These are phyloP conservation scores for Gonioctena quinquepunctata DNA, from an alignment of 1,140 invertebrate species.

Conservation along the genomic window DNA sequence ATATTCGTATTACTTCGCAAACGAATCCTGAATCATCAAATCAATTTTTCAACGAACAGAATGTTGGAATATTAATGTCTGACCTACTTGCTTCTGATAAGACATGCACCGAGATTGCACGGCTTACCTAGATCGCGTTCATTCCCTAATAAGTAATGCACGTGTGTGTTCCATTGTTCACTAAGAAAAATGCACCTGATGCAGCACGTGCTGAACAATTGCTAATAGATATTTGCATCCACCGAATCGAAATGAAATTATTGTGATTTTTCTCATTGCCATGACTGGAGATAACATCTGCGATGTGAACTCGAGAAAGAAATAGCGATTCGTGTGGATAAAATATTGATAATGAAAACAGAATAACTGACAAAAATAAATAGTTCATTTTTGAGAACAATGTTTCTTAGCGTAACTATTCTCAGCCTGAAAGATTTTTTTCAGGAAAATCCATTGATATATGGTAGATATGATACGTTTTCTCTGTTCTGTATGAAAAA, in stretches of 20 bases:
- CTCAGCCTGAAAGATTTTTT: too few relatives aligned
- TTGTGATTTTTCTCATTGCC: background rate
- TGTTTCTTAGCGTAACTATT: too few relatives aligned
- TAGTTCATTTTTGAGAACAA: too few relatives aligned
- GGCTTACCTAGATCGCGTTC: slow-evolving; percentile 2
- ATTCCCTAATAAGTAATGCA: slow-evolving; percentile 26
- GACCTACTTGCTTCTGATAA: slow-evolving; percentile 8
- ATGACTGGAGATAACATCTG: background rate
- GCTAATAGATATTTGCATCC: slow-evolving; percentile 19
- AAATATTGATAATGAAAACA: too few relatives aligned
- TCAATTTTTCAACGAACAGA: background rate
- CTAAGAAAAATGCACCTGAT: slow-evolving; percentile 24
- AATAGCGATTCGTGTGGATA: too few relatives aligned
- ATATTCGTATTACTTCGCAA: too few relatives aligned
- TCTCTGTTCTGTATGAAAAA: too few relatives aligned
- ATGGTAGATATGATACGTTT: too few relatives aligned
- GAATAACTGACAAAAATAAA: too few relatives aligned
- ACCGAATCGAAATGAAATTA: slow-evolving; percentile 18
- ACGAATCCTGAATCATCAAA: too few relatives aligned
- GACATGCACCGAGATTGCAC: slow-evolving; percentile 16
- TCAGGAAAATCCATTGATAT: too few relatives aligned
- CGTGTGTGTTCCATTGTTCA: slow-evolving; percentile 30
- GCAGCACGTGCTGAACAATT: slow-evolving; percentile 26
- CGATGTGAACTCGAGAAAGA: too few relatives aligned
- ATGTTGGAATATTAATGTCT: background rate